phyloP scores from a whole-genome alignment of 2,797 vertebrate genomes.

The Amazonetta brasiliensis region DNA sequence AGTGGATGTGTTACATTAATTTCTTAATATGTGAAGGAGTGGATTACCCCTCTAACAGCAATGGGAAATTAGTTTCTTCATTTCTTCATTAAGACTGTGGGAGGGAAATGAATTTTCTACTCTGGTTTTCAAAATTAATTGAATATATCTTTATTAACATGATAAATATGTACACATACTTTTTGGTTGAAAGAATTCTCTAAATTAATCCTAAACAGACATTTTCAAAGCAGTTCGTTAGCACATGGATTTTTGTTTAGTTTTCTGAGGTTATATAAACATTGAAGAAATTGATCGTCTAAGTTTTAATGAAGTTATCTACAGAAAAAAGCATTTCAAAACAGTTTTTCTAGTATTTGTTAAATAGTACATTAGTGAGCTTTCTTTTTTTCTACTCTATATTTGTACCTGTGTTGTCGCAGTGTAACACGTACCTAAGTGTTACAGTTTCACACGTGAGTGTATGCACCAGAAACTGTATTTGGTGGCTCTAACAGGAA shows the following conservation, averaged over 20 bases:
- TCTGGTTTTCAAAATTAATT: slow-evolving; percentile 78
- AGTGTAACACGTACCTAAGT: accelerated
- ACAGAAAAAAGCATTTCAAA: background rate
- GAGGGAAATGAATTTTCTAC: slow-evolving; percentile 82
- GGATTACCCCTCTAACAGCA: slow-evolving; percentile 71
- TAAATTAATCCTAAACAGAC: slow-evolving; percentile 67
- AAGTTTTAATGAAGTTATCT: background rate
- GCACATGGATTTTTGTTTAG: background rate
- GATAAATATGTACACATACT: slow-evolving; percentile 61
- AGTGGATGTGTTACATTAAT: slow-evolving; percentile 80
- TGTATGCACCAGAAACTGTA: accelerated
- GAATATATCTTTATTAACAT: slow-evolving; percentile 82
- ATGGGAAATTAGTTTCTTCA: slow-evolving; percentile 82
- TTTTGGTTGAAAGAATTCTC: slow-evolving; percentile 74
- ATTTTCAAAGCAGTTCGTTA: background rate
- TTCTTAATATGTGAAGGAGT: slow-evolving; percentile 81
- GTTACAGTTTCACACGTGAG: background rate
- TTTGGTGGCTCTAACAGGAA: background rate
- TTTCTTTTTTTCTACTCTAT: background rate
- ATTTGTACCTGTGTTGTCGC: background rate
- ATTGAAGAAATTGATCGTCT: background rate
- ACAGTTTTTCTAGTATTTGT: background rate
- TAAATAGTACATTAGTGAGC: background rate
- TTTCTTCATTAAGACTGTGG: slow-evolving; percentile 82
- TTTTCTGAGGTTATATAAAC: background rate